Evolutionary conservation across 2,113 vertebrate species (phyloP), one percentile per base, ranked within the genome.

Genomic region (Platysteira castanea): DNA sequence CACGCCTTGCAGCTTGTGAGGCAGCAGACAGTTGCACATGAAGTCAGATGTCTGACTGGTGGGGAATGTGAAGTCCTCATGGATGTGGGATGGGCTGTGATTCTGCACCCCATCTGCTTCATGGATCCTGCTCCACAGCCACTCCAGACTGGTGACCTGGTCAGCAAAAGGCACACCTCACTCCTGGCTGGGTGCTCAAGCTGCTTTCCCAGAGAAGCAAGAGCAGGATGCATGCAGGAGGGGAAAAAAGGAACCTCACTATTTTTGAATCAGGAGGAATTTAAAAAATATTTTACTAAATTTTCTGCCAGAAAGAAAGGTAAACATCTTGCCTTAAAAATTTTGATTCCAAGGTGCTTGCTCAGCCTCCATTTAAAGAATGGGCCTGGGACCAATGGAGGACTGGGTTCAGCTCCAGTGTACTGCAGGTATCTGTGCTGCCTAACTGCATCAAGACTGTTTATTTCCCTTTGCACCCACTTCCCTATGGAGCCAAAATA

Each of bases 321-420:
- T 50, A 41, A 87, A 61, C 31, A 76, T 76, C 17, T 60, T 69
- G 31, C 24, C 23, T 42, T 59, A 59, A 54, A 56, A 80, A 1
- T 24, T 41, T 11, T 65, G 13, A 42, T 69, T 63, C 49, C 35
- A 89, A 68, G 10, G n/a, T 27, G 44, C 15, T 87, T 2, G 0
- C 44, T 76, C n/a, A 77, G 28, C 11, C 84, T 39, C 77, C 30
- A 31, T 31, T 49, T 71, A 22, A 64, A 71, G 10, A 81, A 47
- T 2, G 0, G 7, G 16, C 28, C 26, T 77, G 49, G n/a, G 14
- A 54, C 39, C 0, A 4, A 8, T 1, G 1, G 1, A 83, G 31
- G 12, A 49, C 21, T 21, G 50, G 8, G 15, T 52, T 78, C 31
- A 39, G 15, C 54, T 64, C 26, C 14, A 7, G 27, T 61, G 44